phyloP scores from a whole-genome alignment of 1,140 invertebrate genomes.

The Penaeus japonicus region DNA sequence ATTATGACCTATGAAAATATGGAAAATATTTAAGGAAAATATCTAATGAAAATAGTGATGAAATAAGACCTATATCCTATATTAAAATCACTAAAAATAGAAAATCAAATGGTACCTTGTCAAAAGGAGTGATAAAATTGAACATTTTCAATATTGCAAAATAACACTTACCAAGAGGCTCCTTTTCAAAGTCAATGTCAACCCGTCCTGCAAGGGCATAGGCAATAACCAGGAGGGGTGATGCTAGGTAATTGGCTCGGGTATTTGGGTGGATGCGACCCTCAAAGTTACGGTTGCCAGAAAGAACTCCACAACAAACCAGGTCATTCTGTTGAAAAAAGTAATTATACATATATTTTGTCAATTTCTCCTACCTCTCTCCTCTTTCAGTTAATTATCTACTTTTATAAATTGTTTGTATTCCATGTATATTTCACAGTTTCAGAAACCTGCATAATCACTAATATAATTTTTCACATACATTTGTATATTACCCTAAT shows the following conservation, averaged over 20 bases:
- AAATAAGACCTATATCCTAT: no score
- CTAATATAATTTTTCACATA: no score
- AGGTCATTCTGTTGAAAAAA: constrained; percentile 76
- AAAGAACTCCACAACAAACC: constrained; percentile 92
- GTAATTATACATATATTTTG: not conserved
- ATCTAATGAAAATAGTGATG: not conserved
- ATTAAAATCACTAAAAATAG: no score
- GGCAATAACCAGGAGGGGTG: constrained; percentile 93
- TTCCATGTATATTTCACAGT: no score
- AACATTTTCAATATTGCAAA: not conserved
- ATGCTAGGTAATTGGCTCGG: constrained; percentile 95
- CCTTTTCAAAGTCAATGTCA: constrained; percentile 91
- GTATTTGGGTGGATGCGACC: constrained; percentile 96
- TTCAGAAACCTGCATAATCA: no score
- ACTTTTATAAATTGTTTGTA: no score
- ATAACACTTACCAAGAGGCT: constrained; percentile 78
- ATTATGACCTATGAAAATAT: constrained; percentile 69
- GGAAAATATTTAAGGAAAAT: not conserved
- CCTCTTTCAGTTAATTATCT: not conserved
- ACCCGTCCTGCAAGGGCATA: constrained; percentile 95
- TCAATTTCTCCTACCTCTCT: not conserved
- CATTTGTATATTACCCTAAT: no score
- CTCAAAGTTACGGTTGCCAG: constrained; percentile 97
- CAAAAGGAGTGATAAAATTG: not conserved
- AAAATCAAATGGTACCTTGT: no score